A percentile compares a stretch with the other conserved stretches of the same genome.
Conservation (phyloP, 2,888 invertebrate genomes). For the Gastrophysa polygoni region DNA sequence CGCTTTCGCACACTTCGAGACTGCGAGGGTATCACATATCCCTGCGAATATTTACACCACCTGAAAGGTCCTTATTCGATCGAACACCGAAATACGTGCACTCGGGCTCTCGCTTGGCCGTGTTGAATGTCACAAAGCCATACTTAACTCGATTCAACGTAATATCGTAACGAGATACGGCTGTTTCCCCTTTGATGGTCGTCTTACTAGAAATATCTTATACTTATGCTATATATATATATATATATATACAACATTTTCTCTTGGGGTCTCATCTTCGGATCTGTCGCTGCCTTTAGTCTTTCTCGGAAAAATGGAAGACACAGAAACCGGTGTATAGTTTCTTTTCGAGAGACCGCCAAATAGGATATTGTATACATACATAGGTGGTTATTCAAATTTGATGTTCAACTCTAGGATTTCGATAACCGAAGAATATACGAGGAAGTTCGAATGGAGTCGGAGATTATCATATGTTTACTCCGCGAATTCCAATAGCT, state of each 20-base stretch:
- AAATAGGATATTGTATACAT: background rate
- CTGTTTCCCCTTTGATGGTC: constrained; percentile 43
- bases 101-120: constrained; percentile 26
- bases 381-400: background rate
- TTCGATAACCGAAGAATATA: too few species aligned
- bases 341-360: background rate
- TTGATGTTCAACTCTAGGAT: too few species aligned
- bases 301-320: background rate
- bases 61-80: constrained; percentile 28
- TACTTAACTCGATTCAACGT: constrained; percentile 43
- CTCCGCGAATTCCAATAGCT: too few species aligned
- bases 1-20: background rate
- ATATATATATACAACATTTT: too few species aligned
- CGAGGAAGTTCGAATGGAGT: too few species aligned
- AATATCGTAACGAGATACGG: constrained; percentile 45
- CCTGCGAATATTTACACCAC: constrained; percentile 7
- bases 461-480: too few species aligned
- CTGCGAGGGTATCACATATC: constrained; percentile 19
- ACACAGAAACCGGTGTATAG: background rate
- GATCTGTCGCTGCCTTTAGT: background rate
- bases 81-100: constrained; percentile 30
- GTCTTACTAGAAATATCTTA: constrained; percentile 38
- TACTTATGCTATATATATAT: constrained; percentile 33
- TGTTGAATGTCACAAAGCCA: constrained; percentile 43
- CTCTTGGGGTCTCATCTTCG: background rate